Evolutionary conservation across 2,113 vertebrate genomes (phyloP).

Genomic region (Cynopterus brachyotis): DNA sequence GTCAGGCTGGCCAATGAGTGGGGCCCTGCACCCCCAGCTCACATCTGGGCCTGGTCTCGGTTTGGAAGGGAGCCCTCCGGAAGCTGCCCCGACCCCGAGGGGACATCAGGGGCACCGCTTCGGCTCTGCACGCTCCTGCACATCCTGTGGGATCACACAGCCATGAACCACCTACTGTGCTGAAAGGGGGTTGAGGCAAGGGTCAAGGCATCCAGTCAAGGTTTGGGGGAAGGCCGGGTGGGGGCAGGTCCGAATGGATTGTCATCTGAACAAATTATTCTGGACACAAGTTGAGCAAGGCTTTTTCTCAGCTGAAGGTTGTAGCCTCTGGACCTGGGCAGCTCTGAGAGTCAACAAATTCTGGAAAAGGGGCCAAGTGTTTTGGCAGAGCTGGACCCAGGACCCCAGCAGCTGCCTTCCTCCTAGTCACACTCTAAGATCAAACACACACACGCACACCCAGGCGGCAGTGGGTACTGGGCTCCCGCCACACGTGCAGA

Average conservation of each 20-base stretch:
- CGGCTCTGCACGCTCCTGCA: neutral
- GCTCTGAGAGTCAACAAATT: neutral
- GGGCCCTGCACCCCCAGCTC: neutral
- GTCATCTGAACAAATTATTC: neutral
- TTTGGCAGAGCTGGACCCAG: neutral
- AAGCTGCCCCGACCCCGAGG: neutral
- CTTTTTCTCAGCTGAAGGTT: neutral
- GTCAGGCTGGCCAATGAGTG: neutral
- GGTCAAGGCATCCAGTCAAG: neutral
- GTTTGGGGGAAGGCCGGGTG: no score
- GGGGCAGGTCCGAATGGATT: neutral
- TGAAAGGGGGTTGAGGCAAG: neutral
- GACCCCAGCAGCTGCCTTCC: neutral
- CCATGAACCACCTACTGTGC: neutral
- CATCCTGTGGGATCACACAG: neutral
- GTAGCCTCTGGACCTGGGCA: neutral
- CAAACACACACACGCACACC: no score
- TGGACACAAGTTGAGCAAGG: neutral
- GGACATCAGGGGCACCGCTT: neutral
- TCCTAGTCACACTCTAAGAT: neutral
- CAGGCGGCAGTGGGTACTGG: neutral
- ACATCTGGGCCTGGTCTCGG: neutral
- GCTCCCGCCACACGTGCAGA: neutral
- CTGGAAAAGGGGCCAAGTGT: neutral
- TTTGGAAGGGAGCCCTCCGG: neutral